These are phyloP conservation scores for Eulimnadia texana DNA, from an alignment of 1,140 invertebrate genomes.

Conservation along the genomic window DNA sequence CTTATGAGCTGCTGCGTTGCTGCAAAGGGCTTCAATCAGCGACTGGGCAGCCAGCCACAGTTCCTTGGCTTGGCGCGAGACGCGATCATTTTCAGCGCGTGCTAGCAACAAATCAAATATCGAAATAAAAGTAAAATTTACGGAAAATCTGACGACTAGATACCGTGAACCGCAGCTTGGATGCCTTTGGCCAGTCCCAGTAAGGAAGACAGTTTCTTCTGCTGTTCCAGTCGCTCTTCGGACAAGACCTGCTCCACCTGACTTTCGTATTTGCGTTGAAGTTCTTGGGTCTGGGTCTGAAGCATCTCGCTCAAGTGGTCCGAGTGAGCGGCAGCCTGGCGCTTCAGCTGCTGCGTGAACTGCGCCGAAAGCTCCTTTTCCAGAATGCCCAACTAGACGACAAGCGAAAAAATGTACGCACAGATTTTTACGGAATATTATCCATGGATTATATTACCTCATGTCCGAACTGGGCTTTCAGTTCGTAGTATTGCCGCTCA, in stretches of 20 bases:
- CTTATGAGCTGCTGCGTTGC: conserved; percentile 31
- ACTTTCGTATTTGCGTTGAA: conserved; percentile 43
- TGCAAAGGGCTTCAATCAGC: conserved; percentile 55
- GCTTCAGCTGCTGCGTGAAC: conserved; percentile 54
- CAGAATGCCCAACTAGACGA: conserved; percentile 43
- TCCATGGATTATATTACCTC: neutral
- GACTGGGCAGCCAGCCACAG: conserved; percentile 85
- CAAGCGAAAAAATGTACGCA: conserved; percentile 14
- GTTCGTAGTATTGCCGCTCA: conserved; percentile 13
- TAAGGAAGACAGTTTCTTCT: conserved; percentile 60
- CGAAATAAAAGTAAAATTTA: too few relatives aligned
- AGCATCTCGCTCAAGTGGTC: conserved; percentile 66
- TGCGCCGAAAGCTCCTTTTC: conserved; percentile 52
- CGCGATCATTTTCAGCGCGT: conserved; percentile 60
- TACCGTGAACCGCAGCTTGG: conserved; percentile 70
- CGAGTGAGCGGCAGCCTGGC: conserved; percentile 63
- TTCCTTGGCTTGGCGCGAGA: conserved; percentile 62
- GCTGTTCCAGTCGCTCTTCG: conserved; percentile 50
- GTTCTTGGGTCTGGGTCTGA: conserved; percentile 49
- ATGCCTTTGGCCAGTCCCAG: conserved; percentile 73
- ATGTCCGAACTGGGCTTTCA: conserved; percentile 7
- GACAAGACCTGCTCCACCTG: conserved; percentile 49
- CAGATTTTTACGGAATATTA: neutral
- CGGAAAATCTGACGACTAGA: too few relatives aligned
- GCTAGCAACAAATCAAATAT: conserved; percentile 36